These are phyloP conservation scores for Scartelaos histophorus DNA, from an alignment of 2,113 vertebrate species.

Conservation along the genomic window DNA sequence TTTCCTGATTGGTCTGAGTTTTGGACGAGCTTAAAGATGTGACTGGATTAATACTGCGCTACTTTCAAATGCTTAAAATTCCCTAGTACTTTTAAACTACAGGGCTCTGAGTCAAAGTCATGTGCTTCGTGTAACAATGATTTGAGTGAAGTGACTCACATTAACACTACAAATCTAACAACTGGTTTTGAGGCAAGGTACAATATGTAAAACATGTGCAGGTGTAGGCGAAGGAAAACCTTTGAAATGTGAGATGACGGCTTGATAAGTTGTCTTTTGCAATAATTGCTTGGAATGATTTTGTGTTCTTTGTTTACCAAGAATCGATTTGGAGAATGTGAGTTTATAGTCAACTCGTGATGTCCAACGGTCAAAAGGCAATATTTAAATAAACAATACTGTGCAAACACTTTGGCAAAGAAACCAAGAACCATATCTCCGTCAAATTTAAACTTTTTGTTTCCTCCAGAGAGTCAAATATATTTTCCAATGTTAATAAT, in stretches of 20 bases:
- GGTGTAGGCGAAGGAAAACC: constrained; percentile 58
- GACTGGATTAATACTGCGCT: neutral
- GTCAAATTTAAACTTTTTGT: too few relatives aligned
- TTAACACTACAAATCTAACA: constrained; percentile 68
- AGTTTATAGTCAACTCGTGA: neutral
- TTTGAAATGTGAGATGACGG: constrained; percentile 72
- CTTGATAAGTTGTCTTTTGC: constrained; percentile 65
- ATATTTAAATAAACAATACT: neutral
- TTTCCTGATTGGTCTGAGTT: neutral
- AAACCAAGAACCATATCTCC: neutral
- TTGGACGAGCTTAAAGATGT: constrained; percentile 10
- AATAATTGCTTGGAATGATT: constrained; percentile 47
- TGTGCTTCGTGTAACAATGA: constrained; percentile 50
- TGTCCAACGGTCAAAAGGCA: neutral
- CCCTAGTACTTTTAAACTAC: constrained; percentile 42
- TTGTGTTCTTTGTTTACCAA: constrained; percentile 35
- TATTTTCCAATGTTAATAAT: too few relatives aligned
- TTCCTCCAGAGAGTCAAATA: too few relatives aligned
- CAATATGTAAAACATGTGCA: constrained; percentile 56
- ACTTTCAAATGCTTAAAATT: constrained; percentile 18
- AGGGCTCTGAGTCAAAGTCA: constrained; percentile 57
- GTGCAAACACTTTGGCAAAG: neutral
- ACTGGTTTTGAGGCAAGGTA: constrained; percentile 46
- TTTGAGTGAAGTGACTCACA: constrained; percentile 66
- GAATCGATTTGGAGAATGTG: neutral